Evolutionary conservation across 2,888 invertebrate species (phyloP).

Genomic region (Abrostola tripartita): DNA sequence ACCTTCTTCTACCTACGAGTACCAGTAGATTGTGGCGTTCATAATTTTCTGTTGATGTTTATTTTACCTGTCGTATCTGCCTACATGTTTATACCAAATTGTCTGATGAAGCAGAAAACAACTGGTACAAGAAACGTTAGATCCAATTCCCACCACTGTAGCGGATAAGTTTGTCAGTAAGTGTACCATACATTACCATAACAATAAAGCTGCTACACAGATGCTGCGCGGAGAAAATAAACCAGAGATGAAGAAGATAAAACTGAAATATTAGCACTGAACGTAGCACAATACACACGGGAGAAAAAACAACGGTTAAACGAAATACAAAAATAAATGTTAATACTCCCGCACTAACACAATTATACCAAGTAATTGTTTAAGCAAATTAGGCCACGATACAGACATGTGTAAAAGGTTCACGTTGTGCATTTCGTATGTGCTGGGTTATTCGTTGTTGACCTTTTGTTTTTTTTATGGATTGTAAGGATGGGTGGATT

Average conservation of each 20-base stretch:
- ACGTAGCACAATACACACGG: conserved; percentile 12
- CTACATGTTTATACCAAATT: neutral
- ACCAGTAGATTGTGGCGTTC: too few relatives aligned
- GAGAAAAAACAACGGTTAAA: conserved; percentile 32
- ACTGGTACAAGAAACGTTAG: neutral
- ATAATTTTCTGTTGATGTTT: too few relatives aligned
- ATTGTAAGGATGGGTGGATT: too few relatives aligned
- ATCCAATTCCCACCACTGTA: conserved; percentile 1
- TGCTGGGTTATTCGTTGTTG: too few relatives aligned
- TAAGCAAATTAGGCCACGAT: conserved; percentile 35
- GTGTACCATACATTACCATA: conserved; percentile 27
- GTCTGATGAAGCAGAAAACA: neutral
- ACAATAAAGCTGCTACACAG: conserved; percentile 18
- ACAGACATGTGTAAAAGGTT: neutral
- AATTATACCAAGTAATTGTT: conserved; percentile 31
- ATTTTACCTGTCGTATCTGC: too few relatives aligned
- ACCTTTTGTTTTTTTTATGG: too few relatives aligned
- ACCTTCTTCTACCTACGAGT: too few relatives aligned
- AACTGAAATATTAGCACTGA: conserved; percentile 42
- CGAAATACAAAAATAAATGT: conserved; percentile 40
- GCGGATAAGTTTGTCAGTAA: conserved; percentile 23
- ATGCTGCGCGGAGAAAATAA: conserved; percentile 29
- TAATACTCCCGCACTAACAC: conserved; percentile 35
- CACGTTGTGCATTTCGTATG: neutral
- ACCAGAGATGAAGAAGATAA: conserved; percentile 31